These are phyloP conservation scores for Dicerorhinus sumatrensis DNA, from an alignment of 2,113 vertebrate species.

Conservation along the genomic window DNA sequence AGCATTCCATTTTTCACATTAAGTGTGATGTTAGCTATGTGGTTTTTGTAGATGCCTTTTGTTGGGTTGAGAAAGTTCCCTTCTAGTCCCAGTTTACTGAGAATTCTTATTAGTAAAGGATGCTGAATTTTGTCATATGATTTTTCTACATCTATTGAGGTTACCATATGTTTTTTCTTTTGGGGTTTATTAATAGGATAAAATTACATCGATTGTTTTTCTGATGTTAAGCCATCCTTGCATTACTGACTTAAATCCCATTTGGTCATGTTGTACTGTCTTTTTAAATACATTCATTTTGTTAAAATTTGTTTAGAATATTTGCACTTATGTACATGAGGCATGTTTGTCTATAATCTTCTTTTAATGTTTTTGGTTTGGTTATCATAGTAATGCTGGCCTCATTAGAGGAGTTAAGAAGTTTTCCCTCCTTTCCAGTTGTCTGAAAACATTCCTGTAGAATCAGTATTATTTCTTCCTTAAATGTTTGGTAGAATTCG, in stretches of 20 bases:
- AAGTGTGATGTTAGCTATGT: background rate
- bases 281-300: background rate
- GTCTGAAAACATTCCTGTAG: background rate
- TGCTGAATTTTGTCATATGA: background rate
- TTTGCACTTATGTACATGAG: background rate
- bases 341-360: background rate
- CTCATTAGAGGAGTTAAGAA: background rate
- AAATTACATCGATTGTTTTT: background rate
- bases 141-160: background rate
- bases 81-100: background rate
- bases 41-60: background rate
- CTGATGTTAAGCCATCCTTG: background rate
- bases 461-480: background rate
- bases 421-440: too few relatives aligned
- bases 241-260: background rate
- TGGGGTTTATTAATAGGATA: background rate
- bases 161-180: background rate
- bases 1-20: accelerated
- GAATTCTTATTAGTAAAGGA: background rate
- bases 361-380: background rate
- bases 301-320: background rate
- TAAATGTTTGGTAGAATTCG: background rate
- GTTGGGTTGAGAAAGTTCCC: background rate
- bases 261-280: background rate
- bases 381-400: too few relatives aligned